phyloP scores from a whole-genome alignment of 2,113 vertebrate genomes.

The Toxostoma redivivum region DNA sequence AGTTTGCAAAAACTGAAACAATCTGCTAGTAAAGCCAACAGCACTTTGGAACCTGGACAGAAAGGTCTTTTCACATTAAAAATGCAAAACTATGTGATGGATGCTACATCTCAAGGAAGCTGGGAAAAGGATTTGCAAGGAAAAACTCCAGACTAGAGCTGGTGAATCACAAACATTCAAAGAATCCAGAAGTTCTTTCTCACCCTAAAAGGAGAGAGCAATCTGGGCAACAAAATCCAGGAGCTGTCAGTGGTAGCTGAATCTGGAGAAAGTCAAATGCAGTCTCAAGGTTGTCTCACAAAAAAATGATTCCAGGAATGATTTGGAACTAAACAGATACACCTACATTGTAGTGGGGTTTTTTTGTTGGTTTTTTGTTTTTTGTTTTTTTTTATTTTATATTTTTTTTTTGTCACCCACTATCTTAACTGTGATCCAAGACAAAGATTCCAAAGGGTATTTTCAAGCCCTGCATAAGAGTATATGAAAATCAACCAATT shows the following conservation, averaged over 20 bases:
- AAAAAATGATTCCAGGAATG: background rate
- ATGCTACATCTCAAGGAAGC: background rate
- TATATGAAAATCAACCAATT: background rate
- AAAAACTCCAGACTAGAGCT: background rate
- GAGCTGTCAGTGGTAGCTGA: background rate
- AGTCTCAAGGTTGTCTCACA: fast-evolving
- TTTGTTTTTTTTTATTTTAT: too few species aligned
- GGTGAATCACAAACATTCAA: background rate
- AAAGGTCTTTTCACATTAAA: background rate
- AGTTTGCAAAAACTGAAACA: background rate
- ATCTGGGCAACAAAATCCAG: background rate
- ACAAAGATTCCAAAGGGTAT: background rate
- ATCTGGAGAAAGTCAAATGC: background rate
- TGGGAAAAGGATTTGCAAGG: background rate
- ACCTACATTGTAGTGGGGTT: background rate
- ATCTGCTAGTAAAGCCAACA: background rate
- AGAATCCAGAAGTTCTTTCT: background rate
- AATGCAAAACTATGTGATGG: fast-evolving
- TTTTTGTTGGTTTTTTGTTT: background rate
- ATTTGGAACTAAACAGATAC: background rate
- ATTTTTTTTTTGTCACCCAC: background rate
- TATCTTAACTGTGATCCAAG: background rate
- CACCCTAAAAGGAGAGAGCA: background rate
- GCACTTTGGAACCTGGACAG: background rate
- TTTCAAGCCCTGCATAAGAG: background rate